Evolutionary conservation across 2,113 vertebrate species (phyloP).

Genomic region (Rallus limicola): DNA sequence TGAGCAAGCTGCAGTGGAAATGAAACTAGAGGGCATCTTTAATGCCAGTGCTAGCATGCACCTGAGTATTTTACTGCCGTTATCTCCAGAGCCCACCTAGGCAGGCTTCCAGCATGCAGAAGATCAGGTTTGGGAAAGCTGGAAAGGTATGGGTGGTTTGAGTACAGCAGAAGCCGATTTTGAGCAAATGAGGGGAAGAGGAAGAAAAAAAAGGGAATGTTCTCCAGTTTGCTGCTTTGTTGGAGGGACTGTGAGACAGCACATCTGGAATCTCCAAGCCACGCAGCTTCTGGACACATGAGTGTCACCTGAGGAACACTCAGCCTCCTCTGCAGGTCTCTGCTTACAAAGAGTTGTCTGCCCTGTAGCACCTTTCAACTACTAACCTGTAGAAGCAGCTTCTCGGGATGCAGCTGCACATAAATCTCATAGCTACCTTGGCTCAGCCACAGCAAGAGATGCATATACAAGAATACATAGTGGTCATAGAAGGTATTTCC

Average conservation of each 20-base stretch:
- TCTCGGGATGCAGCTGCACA: neutral
- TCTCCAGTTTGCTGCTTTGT: neutral
- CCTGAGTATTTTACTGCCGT: neutral
- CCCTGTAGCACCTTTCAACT: neutral
- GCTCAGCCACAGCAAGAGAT: neutral
- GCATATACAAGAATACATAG: neutral
- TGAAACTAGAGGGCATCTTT: neutral
- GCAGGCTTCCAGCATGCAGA: neutral
- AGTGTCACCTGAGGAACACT: accelerated
- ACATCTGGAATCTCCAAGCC: neutral
- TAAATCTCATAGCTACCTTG: neutral
- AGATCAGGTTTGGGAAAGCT: neutral
- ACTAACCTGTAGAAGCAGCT: neutral
- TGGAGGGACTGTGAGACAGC: neutral
- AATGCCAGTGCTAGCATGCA: neutral
- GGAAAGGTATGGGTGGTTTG: neutral
- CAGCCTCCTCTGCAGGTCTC: neutral
- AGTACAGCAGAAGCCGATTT: neutral
- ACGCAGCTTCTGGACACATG: neutral
- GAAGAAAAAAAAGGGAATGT: neutral
- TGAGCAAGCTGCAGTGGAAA: neutral
- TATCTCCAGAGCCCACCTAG: neutral
- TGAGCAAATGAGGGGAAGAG: accelerated
- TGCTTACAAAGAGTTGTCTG: neutral
- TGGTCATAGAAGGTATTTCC: neutral